Base-by-base conservation (phyloP, 2,888 invertebrate genomes). In the Apodemia hepburni region DNA sequence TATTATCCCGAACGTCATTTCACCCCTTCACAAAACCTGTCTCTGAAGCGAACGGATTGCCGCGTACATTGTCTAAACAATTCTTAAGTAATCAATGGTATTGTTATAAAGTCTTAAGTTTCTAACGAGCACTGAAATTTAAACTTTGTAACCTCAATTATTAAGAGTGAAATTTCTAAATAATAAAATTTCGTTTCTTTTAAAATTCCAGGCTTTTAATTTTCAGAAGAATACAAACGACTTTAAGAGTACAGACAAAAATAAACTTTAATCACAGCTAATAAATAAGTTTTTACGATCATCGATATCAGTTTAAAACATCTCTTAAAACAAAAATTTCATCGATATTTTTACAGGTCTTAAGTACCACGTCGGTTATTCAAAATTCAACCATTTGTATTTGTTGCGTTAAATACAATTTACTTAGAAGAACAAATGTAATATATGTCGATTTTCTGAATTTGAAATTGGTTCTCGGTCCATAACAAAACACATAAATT, bases 401-500 rank as follows among this genome's bases (percentile, higher is more conserved):
- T 12, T 0, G 0, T 0, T 2, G 54, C 9, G 1, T 73, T 76
- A 51, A 64, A 72, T 73, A 68, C n/a, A 71, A 71, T 71, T 76
- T 5, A 18, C 42, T 12, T 59, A 57, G 51, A 45, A 27, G 42
- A 35, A 6, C 29, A n/a, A 57, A 45, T 22, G 63, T 54, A 64
- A 58, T 54, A 67, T 72, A 71, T 74, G 65, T 69, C 71, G 67
- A 75, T 68, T 77, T 80, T 78, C 66, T 75, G 74, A 73, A 75
- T 72, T 68, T 35, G 71, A 67, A 75, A 73, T 75, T 80, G 82
- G 87, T 85, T 84, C 87, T 87, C 81, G 88, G 91, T 87, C 91
- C 90, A 91, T 90, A 88, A 90, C 89, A 90, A 91, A 90, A 91
- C 91, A 91, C 91, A 92, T 92, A 92, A 92, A 92, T 92, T 92